Percentiles rank a stretch among this genome's conserved stretches.
These are phyloP conservation scores for Eumerus sabulonum DNA, from an alignment of 2,888 invertebrate species.

Conservation along the genomic window DNA sequence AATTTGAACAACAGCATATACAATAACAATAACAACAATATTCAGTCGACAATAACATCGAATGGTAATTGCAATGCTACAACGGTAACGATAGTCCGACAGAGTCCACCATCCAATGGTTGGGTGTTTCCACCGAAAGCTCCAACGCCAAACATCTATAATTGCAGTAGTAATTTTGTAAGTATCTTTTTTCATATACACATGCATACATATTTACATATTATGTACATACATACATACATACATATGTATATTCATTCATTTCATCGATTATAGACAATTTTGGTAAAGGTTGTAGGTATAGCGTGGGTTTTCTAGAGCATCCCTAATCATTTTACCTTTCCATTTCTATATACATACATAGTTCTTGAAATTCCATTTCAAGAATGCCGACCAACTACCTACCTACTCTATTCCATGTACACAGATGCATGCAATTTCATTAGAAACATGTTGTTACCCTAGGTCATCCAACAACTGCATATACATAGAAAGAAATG, in stretches of 20 bases:
- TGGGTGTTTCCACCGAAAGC: constrained; percentile 92
- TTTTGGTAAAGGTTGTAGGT: no score
- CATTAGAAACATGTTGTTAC: constrained; percentile 55
- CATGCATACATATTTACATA: neutral
- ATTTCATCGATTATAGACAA: no score
- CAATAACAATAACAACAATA: constrained; percentile 19
- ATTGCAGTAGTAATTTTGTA: constrained; percentile 86
- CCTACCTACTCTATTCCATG: neutral
- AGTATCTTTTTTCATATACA: constrained; percentile 72
- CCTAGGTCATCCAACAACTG: constrained; percentile 51
- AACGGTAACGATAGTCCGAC: constrained; percentile 80
- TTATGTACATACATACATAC: constrained; percentile 14
- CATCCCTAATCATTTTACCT: no score
- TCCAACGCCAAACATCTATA: constrained; percentile 85
- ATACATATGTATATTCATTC: constrained; percentile 19
- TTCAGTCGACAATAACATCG: constrained; percentile 51
- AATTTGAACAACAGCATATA: constrained; percentile 53
- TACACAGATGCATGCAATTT: constrained; percentile 19
- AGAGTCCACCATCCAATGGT: constrained; percentile 83
- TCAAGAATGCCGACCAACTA: constrained; percentile 7
- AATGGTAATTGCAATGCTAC: constrained; percentile 65
- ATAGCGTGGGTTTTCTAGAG: no score
- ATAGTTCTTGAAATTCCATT: constrained; percentile 23
- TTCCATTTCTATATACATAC: no score
- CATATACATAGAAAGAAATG: no score